Base-by-base conservation (phyloP, 2,113 vertebrate genomes). In the Crotalus tigris region DNA sequence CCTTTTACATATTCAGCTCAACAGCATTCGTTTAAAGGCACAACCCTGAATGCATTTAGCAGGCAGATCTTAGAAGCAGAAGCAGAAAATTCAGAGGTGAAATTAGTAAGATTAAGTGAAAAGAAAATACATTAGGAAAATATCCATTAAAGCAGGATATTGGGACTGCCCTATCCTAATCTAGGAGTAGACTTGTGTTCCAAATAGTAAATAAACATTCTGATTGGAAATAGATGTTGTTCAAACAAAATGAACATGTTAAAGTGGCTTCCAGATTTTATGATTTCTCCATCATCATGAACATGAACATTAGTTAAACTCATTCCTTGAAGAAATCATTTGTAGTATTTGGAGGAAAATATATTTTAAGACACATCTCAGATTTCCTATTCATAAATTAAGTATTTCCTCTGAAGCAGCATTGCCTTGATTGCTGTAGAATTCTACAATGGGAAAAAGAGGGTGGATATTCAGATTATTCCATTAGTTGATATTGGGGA, bases 181-280 rank as follows among this genome's bases (percentile, higher is more conserved):
- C 91, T 64, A 91, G 95, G 95, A 95, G 96, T 96, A 94, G 95
- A 98, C 96, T 95, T 94, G 49, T 89, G 96, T 94, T 94, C 92
- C 90, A 92, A 93, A 93, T 86, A 94, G 93, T 96, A 97, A 96
- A 96, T 93, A 95, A 96, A 95, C 10, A 92, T 89, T 93, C 87
- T 26, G 57, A 57, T 94, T 96, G 93, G 93, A 94, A 95, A 93
- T 13, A 51, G 57, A 93, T 90, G 58, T 86, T 94, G 94, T 61
- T 85, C 92, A 95, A 89, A 93, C 94, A 90, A 55, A 6, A 94
- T 33, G 88, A 92, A 94, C 11, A 90, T 91, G 61, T 9, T 94
- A 90, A 54, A 19, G 85, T 13, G 0, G 61, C 61, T 69, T 69
- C 61, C 29, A 69, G 12, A 64, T 64, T 64, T 64, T 64, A 64